Percentiles rank a stretch among this genome's conserved stretches.
Conservation (phyloP, 2,888 invertebrate genomes). For the Brachyptera putata region DNA sequence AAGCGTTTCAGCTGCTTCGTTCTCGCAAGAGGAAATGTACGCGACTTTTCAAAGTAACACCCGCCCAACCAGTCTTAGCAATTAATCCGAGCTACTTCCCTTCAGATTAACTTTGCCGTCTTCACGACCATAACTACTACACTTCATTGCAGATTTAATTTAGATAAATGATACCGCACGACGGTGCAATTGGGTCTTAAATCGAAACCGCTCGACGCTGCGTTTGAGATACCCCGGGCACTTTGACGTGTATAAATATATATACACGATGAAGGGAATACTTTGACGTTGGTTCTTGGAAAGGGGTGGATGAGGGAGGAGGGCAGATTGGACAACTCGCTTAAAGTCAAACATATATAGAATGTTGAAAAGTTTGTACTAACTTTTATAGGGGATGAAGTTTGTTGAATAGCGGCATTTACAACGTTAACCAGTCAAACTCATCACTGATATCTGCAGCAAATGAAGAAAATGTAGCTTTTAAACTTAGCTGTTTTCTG, state of each 20-base stretch:
- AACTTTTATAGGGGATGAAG: conserved; percentile 14
- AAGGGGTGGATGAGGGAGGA: background rate
- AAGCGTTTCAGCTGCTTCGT: no score
- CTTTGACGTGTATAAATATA: background rate
- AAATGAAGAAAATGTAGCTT: no score
- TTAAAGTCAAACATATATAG: conserved; percentile 20
- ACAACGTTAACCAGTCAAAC: conserved; percentile 2
- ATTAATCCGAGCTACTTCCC: conserved; percentile 23
- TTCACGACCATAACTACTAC: conserved; percentile 23
- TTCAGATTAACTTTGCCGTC: conserved; percentile 20
- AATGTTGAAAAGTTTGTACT: conserved; percentile 15
- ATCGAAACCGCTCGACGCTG: background rate
- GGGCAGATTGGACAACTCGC: conserved; percentile 20
- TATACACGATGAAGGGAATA: background rate
- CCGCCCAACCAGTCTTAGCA: background rate
- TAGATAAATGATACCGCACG: conserved; percentile 27
- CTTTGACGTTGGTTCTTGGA: background rate
- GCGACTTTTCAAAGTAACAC: no score
- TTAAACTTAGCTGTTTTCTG: no score
- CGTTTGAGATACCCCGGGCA: background rate
- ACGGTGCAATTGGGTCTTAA: conserved; percentile 6
- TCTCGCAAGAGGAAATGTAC: no score
- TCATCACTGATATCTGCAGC: conserved; percentile 1
- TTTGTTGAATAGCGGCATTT: conserved; percentile 14
- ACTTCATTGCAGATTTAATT: conserved; percentile 29